Evolutionary conservation across 2,888 invertebrate genomes (phyloP).

Genomic region (Entomobrya multifasciata): DNA sequence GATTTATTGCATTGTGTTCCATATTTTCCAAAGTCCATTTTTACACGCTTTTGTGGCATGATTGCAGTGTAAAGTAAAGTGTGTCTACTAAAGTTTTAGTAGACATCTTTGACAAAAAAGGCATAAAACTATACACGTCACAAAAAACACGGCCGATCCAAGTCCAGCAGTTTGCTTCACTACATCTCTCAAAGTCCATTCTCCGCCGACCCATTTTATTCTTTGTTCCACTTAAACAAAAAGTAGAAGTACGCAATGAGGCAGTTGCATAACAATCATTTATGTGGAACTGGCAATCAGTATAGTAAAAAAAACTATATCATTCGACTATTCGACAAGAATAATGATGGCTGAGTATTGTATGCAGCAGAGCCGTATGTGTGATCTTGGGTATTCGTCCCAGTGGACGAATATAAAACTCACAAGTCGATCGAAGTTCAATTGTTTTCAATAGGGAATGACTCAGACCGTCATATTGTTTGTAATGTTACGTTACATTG

Average conservation of each 20-base stretch:
- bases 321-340: conserved; percentile 39
- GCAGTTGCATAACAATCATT: conserved; percentile 65
- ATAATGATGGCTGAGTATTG: conserved; percentile 44
- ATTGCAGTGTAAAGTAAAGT: neutral
- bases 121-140: conserved; percentile 49
- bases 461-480: conserved; percentile 45
- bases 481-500: neutral
- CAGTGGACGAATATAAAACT: conserved; percentile 55
- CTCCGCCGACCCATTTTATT: conserved; percentile 27
- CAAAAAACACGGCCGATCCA: neutral
- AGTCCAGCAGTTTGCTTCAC: neutral
- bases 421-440: conserved; percentile 54
- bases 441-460: conserved; percentile 63
- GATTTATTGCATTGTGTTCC: conserved; percentile 54
- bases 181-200: conserved; percentile 23
- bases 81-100: conserved; percentile 14
- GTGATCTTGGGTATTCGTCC: conserved; percentile 22
- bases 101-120: conserved; percentile 31
- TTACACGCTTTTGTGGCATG: neutral
- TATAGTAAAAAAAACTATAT: conserved; percentile 20
- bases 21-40: conserved; percentile 1
- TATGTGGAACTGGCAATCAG: conserved; percentile 3
- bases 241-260: conserved; percentile 43
- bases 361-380: conserved; percentile 35
- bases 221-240: conserved; percentile 49